phyloP scores from a whole-genome alignment of 92 coral and sea anemone genomes.

The Epizoanthus rinbou region DNA sequence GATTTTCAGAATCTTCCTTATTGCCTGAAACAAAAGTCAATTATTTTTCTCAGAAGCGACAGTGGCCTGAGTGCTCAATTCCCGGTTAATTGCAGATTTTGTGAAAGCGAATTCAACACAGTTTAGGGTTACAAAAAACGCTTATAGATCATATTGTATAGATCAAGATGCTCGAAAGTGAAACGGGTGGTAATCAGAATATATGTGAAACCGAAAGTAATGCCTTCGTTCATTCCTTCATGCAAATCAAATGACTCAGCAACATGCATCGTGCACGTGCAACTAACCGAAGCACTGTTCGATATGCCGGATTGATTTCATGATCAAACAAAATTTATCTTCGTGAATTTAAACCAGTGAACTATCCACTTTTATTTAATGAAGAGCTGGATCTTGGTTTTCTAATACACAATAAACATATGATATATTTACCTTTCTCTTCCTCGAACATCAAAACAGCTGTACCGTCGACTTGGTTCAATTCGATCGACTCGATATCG shows the following conservation, averaged over 20 bases:
- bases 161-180: neutral
- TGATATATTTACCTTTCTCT: conserved; percentile 4
- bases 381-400: neutral
- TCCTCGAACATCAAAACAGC: conserved; percentile 24
- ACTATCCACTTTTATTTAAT: neutral
- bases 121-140: no score
- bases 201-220: conserved; percentile 8
- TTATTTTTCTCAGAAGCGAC: neutral
- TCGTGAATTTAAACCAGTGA: neutral
- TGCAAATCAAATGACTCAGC: neutral
- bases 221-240: neutral
- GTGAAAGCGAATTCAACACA: no score
- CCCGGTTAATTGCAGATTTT: no score
- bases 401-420: no score
- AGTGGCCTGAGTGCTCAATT: neutral
- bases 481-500: conserved; percentile 1
- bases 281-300: no score
- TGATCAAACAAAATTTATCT: no score
- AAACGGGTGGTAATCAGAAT: neutral
- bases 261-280: neutral
- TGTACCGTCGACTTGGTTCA: neutral
- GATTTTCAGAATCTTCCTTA: neutral
- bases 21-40: neutral
- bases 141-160: no score
- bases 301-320: no score